A percentile compares a stretch with the other conserved stretches of the same genome.
These are phyloP conservation scores for Capreolus pygargus DNA, from an alignment of 2,113 vertebrate species.

Conservation along the genomic window DNA sequence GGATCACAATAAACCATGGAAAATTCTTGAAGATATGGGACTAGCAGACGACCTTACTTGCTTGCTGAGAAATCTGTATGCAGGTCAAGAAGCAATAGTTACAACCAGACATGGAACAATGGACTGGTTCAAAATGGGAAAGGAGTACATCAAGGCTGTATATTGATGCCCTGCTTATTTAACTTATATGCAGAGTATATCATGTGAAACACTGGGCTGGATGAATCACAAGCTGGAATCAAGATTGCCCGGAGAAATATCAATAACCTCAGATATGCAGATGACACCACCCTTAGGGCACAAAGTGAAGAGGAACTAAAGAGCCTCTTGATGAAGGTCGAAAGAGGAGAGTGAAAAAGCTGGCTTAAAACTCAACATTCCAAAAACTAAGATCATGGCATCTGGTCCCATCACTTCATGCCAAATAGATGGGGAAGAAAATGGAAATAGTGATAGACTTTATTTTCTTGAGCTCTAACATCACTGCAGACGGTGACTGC, in stretches of 20 bases:
- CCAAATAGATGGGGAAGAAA: not conserved
- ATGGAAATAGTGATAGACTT: not conserved
- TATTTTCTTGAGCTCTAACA: not conserved
- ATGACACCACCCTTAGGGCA: not conserved
- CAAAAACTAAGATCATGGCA: not conserved
- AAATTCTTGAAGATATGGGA: not conserved
- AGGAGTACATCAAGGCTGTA: not conserved
- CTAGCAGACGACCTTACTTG: not conserved
- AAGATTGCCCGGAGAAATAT: not conserved
- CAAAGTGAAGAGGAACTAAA: not conserved
- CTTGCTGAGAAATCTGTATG: not conserved
- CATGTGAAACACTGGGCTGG: not conserved
- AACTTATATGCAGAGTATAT: not conserved
- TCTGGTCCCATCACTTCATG: not conserved
- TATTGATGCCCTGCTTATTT: not conserved
- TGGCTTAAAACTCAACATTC: not conserved
- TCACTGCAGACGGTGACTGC: not conserved
- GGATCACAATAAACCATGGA: not conserved
- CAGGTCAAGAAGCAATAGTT: not conserved
- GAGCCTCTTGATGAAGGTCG: not conserved
- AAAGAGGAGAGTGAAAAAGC: not conserved
- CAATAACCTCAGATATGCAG: not conserved
- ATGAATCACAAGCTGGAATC: not conserved
- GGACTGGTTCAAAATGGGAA: not conserved
- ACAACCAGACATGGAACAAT: not conserved